Conservation (phyloP, 2,888 invertebrate species). For the Spatulosminthurus flaviceps region DNA sequence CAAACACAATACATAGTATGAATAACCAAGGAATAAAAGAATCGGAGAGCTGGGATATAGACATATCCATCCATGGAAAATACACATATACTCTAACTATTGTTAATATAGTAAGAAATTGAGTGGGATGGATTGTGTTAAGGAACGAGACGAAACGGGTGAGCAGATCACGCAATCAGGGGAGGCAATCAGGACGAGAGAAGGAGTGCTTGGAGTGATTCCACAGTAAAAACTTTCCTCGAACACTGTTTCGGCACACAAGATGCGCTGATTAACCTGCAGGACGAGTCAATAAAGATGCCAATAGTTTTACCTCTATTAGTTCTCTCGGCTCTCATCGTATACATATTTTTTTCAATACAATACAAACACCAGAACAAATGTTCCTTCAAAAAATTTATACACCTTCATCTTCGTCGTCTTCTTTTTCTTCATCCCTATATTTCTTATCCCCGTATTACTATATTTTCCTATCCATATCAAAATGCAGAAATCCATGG, state of each 20-base stretch:
- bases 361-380: slow-evolving; percentile 14
- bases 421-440: too few relatives aligned
- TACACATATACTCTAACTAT: not conserved
- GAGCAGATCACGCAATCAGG: slow-evolving; percentile 48
- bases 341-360: not conserved
- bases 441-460: too few relatives aligned
- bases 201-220: slow-evolving; percentile 47
- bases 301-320: slow-evolving; percentile 56
- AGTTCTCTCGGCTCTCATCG: slow-evolving; percentile 20
- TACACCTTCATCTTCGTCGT: not conserved
- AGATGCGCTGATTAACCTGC: slow-evolving; percentile 62
- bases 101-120: slow-evolving; percentile 44
- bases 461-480: too few relatives aligned
- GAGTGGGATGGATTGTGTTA: slow-evolving; percentile 42
- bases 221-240: slow-evolving; percentile 47
- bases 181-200: slow-evolving; percentile 49
- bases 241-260: slow-evolving; percentile 51
- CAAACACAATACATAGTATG: too few relatives aligned
- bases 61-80: not conserved
- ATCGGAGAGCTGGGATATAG: too few relatives aligned
- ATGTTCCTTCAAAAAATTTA: not conserved
- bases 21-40: too few relatives aligned
- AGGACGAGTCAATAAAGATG: slow-evolving; percentile 63
- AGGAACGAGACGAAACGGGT: slow-evolving; percentile 45
- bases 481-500: too few relatives aligned